Percentiles rank a stretch among this genome's conserved stretches.
Conservation (phyloP, 2,113 vertebrate genomes). For the Trematocara marginatum region DNA sequence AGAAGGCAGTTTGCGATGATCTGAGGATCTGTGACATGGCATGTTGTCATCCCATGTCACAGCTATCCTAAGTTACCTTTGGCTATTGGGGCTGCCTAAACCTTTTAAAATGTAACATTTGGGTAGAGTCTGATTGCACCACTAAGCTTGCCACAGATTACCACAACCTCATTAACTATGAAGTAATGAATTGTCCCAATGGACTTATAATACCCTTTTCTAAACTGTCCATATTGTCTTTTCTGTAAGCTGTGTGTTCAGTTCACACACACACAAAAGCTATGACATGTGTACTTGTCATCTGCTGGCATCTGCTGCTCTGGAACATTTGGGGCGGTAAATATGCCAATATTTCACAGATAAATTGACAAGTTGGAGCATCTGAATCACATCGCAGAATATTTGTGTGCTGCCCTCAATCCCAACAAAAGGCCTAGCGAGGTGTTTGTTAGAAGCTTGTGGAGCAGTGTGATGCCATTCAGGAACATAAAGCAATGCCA, state of each 20-base stretch:
- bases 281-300: background rate
- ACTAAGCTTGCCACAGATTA: slow-evolving; percentile 61
- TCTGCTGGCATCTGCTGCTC: background rate
- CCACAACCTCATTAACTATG: slow-evolving; percentile 54
- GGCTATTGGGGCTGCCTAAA: background rate
- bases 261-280: background rate
- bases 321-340: background rate
- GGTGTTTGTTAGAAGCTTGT: background rate
- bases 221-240: slow-evolving; percentile 31
- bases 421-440: background rate
- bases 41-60: background rate
- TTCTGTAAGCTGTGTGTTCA: background rate
- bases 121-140: slow-evolving; percentile 37
- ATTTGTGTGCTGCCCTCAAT: background rate
- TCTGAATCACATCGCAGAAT: background rate
- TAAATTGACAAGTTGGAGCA: background rate
- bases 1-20: background rate
- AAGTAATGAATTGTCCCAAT: slow-evolving; percentile 42
- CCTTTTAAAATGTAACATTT: slow-evolving; percentile 46
- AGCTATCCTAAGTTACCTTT: background rate
- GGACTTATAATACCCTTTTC: slow-evolving; percentile 35
- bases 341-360: background rate
- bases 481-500: background rate
- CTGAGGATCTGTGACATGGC: background rate
- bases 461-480: background rate